Evolutionary conservation across 2,888 invertebrate species (phyloP), one percentile per base, ranked within the genome.

Genomic region (Alcis repandata): DNA sequence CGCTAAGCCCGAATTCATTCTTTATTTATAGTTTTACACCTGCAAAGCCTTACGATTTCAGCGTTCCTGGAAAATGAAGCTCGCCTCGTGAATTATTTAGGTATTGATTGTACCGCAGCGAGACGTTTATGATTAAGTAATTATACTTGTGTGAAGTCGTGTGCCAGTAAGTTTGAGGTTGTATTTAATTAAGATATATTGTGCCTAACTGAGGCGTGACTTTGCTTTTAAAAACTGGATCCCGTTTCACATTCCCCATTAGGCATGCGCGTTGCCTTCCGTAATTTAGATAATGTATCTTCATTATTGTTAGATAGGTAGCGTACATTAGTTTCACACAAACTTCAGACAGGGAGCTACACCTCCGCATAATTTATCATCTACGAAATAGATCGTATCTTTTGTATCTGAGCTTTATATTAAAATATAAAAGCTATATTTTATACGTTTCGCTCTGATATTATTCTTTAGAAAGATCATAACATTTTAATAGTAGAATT

Each of bases 111-210:
- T 79, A 78, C 79, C 69, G 71, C 72, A 73, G 75, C 74, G 74
- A 76, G 53, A 61, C 76, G 75, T 74, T 82, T 80, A 83, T 88
- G 85, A 88, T 88, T 85, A 87, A 87, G 87, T 89, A 86, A 90
- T 89, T 87, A 88, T 80, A 80, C 53, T 65, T 66, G 61, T 58
- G 60, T 49, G 56, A 57, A 56, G 41, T 60, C 51, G 56, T 54
- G 49, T 52, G 65, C 57, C 78, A 77, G 81, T 79, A 79, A 83
- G 80, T 85, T 86, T 84, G 83, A 80, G 84, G 82, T 78, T 75
- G 71, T 57, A 82, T 88, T 87, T 91, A 91, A 92, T 91, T 91
- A 90, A 90, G 88, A 89, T 83, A 84, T 88, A 91, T 92, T 90
- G 89, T 91, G 82, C 81, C 80, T 75, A 54, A 53, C 36, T 81